These are phyloP conservation scores for Miltochrista miniata DNA, from an alignment of 2,888 invertebrate genomes.

Conservation along the genomic window DNA sequence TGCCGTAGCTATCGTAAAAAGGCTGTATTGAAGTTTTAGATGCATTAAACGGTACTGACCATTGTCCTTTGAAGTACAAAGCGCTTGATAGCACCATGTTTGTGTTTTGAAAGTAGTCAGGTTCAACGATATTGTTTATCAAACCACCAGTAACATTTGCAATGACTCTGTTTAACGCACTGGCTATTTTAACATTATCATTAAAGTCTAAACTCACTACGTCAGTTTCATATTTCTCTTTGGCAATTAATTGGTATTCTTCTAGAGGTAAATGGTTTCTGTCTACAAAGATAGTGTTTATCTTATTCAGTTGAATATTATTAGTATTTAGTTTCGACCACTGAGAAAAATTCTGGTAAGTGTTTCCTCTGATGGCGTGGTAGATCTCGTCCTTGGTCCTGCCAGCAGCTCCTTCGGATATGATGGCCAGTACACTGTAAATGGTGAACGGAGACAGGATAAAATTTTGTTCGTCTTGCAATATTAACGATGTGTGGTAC, in stretches of 20 bases:
- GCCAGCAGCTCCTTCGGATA: conserved; percentile 84
- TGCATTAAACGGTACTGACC: conserved; percentile 86
- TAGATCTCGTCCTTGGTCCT: conserved; percentile 80
- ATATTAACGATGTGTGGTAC: conserved; percentile 52
- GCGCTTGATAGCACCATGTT: conserved; percentile 86
- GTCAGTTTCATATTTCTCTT: conserved; percentile 53
- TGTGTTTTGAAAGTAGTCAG: conserved; percentile 71
- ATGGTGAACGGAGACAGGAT: conserved; percentile 87
- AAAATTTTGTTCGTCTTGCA: conserved; percentile 63
- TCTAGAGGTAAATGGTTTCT: conserved; percentile 23
- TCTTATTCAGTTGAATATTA: conserved; percentile 60
- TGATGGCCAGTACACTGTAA: conserved; percentile 85
- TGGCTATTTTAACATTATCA: conserved; percentile 44
- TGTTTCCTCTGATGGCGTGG: conserved; percentile 50
- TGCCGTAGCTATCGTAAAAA: conserved; percentile 83
- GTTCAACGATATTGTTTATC: conserved; percentile 56
- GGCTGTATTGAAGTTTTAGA: conserved; percentile 76
- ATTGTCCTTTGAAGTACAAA: conserved; percentile 88
- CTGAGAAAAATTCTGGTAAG: conserved; percentile 52
- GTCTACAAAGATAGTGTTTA: conserved; percentile 68
- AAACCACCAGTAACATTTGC: conserved; percentile 59
- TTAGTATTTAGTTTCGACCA: conserved; percentile 62
- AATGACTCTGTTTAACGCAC: conserved; percentile 52
- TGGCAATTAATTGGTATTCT: conserved; percentile 49
- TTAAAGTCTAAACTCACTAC: conserved; percentile 53